These are phyloP conservation scores for Plotosus lineatus DNA, from an alignment of 2,113 vertebrate species.

Conservation along the genomic window DNA sequence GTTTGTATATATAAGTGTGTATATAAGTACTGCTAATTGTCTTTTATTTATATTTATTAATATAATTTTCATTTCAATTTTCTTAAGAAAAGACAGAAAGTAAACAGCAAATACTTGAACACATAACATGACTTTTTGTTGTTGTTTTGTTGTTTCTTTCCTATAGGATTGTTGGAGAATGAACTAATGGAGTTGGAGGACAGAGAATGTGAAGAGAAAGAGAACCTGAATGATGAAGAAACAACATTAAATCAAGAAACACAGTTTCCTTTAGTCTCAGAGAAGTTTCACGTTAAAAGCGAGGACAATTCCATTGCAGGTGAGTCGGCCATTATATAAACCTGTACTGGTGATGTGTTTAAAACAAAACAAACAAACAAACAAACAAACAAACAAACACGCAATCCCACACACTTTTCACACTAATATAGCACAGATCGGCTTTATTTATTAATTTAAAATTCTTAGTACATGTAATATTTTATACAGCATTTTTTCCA, in stretches of 20 bases:
- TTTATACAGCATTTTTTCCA: not conserved
- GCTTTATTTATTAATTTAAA: not conserved
- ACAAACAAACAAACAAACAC: no score
- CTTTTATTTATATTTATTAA: not conserved
- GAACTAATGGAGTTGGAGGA: slow-evolving; percentile 79
- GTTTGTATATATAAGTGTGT: not conserved
- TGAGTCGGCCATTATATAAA: slow-evolving; percentile 9
- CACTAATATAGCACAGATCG: no score
- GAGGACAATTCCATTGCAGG: slow-evolving; percentile 83
- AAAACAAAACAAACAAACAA: no score
- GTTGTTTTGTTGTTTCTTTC: not conserved
- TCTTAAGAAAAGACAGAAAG: not conserved
- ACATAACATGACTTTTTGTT: not conserved
- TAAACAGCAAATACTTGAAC: no score
- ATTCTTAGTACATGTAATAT: not conserved
- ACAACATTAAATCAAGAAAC: slow-evolving; percentile 75
- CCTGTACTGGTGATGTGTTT: not conserved
- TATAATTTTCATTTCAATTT: not conserved
- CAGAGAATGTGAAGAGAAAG: slow-evolving; percentile 76
- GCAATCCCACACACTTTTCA: no score
- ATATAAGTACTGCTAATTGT: not conserved
- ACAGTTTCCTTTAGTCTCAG: slow-evolving; percentile 75
- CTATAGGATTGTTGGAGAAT: slow-evolving; percentile 79
- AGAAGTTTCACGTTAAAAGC: slow-evolving; percentile 79
- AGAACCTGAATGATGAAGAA: slow-evolving; percentile 60